Evolutionary conservation across 2,888 invertebrate species (phyloP).

Genomic region (Phasia obesa): DNA sequence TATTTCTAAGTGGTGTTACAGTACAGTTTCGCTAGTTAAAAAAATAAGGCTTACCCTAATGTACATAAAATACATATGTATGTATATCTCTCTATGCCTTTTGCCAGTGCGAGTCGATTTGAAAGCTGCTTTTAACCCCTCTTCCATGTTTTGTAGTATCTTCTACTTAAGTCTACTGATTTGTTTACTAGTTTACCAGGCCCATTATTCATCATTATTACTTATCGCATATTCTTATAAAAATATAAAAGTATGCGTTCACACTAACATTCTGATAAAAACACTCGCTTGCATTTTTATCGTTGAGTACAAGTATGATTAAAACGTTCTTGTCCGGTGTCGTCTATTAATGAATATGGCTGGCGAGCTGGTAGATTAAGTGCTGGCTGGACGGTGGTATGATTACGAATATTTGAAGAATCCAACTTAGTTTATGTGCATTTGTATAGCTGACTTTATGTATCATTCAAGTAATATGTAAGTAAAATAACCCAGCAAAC

Average conservation of each 20-base stretch:
- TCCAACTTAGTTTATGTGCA: constrained; percentile 10
- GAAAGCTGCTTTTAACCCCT: constrained; percentile 27
- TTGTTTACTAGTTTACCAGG: constrained; percentile 59
- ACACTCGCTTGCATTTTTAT: constrained; percentile 25
- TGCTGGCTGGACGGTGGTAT: constrained; percentile 24
- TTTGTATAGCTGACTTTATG: not conserved
- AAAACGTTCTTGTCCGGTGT: constrained; percentile 50
- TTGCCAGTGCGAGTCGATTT: not conserved
- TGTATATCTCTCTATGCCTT: constrained; percentile 40
- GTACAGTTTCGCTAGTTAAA: too few species aligned
- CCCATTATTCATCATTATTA: constrained; percentile 65
- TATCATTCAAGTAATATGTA: constrained; percentile 10
- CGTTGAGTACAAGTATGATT: constrained; percentile 24
- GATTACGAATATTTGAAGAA: constrained; percentile 37
- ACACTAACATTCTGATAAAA: not conserved
- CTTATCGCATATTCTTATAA: constrained; percentile 45
- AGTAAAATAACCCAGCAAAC: constrained; percentile 35
- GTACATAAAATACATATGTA: too few species aligned
- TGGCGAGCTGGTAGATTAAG: constrained; percentile 7
- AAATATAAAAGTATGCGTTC: not conserved
- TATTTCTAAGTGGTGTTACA: too few species aligned
- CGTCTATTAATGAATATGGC: constrained; percentile 50
- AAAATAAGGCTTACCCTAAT: too few species aligned
- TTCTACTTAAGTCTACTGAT: constrained; percentile 42
- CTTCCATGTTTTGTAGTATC: constrained; percentile 11